These are phyloP conservation scores for Cyanoramphus novaezelandiae DNA, from an alignment of 2,113 vertebrate genomes.

Conservation along the genomic window DNA sequence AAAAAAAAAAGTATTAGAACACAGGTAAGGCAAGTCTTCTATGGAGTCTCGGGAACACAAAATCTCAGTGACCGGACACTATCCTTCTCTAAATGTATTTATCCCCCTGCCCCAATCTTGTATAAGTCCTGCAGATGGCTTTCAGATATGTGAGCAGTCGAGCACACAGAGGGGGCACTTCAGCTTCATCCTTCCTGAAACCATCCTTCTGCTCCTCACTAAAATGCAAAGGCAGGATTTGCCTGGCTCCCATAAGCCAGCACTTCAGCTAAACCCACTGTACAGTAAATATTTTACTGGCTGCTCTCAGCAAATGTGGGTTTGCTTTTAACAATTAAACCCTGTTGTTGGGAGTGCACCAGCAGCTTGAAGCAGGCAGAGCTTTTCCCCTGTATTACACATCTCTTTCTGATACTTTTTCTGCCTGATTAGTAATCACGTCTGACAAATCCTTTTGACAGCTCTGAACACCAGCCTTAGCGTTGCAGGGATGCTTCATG, in stretches of 20 bases:
- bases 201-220: neutral
- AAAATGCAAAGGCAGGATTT: neutral
- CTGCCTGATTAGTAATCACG: conserved; percentile 62
- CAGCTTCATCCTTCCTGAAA: neutral
- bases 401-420: conserved; percentile 28
- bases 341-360: neutral
- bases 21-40: neutral
- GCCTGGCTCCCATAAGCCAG: neutral
- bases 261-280: neutral
- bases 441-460: conserved; percentile 28
- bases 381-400: neutral
- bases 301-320: neutral
- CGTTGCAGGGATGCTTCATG: neutral
- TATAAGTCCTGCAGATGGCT: neutral
- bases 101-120: neutral
- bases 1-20: neutral
- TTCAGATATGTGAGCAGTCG: neutral
- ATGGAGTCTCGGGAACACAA: neutral
- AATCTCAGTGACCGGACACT: neutral
- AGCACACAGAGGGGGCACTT: neutral
- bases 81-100: neutral
- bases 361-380: conserved; percentile 21
- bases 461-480: neutral
- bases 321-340: conserved; percentile 46
- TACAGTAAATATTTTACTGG: conserved; percentile 10